phyloP scores from a whole-genome alignment of 1,140 invertebrate genomes.

The Amyelois transitella region DNA sequence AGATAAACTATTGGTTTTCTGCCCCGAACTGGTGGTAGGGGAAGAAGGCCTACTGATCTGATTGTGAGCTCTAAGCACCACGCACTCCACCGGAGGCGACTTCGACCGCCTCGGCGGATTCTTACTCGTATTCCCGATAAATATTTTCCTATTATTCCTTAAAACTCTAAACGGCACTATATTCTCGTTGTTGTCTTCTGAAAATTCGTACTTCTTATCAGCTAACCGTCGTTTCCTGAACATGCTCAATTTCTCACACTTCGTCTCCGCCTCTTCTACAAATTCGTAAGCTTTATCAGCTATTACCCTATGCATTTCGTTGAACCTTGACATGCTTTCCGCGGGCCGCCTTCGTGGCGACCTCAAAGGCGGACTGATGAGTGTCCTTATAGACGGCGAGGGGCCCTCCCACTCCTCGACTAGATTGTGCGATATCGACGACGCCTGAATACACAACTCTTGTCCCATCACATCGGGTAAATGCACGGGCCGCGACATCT shows the following conservation, averaged over 20 bases:
- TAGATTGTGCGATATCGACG: constrained; percentile 65
- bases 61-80: constrained; percentile 63
- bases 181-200: constrained; percentile 89
- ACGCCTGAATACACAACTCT: constrained; percentile 69
- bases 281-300: constrained; percentile 90
- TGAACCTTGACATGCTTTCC: constrained; percentile 71
- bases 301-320: constrained; percentile 75
- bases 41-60: constrained; percentile 59
- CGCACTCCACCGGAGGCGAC: constrained; percentile 61
- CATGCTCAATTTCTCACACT: constrained; percentile 87
- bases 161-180: constrained; percentile 83
- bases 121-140: constrained; percentile 59
- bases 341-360: constrained; percentile 64
- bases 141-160: constrained; percentile 72
- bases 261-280: constrained; percentile 85
- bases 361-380: constrained; percentile 67
- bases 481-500: constrained; percentile 59
- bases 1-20: constrained; percentile 39
- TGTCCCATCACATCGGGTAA: constrained; percentile 67
- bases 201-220: constrained; percentile 94
- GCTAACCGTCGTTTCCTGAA: constrained; percentile 87
- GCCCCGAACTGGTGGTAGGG: constrained; percentile 42
- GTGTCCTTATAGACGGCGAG: constrained; percentile 65
- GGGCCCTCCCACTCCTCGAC: constrained; percentile 72
- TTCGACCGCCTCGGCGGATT: constrained; percentile 45